Evolutionary conservation across 1,140 invertebrate species (phyloP).

Genomic region (Pseudobourletiella spinata): DNA sequence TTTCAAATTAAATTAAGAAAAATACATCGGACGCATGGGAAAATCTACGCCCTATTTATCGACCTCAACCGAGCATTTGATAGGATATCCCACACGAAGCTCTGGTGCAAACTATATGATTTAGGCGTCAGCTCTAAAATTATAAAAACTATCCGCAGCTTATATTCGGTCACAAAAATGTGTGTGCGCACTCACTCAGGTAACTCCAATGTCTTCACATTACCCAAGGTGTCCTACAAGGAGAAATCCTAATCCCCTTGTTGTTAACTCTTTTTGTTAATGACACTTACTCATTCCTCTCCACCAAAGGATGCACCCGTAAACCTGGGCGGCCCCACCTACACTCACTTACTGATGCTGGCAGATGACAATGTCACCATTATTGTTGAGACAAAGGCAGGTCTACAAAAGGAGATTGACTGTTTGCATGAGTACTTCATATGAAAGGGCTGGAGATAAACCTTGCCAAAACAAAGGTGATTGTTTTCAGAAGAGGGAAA

Average conservation of each 20-base stretch:
- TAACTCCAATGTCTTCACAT: constrained; percentile 3
- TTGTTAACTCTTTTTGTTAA: constrained; percentile 35
- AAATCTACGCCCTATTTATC: background rate
- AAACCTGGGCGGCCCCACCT: background rate
- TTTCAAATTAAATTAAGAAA: no score
- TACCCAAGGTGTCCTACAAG: constrained; percentile 34
- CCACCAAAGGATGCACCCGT: background rate
- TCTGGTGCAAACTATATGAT: background rate
- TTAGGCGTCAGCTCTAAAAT: background rate
- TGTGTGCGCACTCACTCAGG: constrained; percentile 1
- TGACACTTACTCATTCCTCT: constrained; percentile 20
- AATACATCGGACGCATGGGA: no score
- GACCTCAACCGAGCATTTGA: background rate
- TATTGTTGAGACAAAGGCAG: background rate
- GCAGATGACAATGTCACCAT: background rate
- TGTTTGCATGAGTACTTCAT: constrained; percentile 21
- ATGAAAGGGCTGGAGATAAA: constrained; percentile 27
- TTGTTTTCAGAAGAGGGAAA: constrained; percentile 32
- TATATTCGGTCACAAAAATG: background rate
- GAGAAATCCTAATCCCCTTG: constrained; percentile 32
- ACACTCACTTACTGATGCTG: background rate
- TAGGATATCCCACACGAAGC: background rate
- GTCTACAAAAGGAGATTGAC: constrained; percentile 11
- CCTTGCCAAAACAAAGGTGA: constrained; percentile 33
- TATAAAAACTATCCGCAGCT: background rate